These are phyloP conservation scores for Thamnaconus septentrionalis DNA, from an alignment of 2,113 vertebrate species.

Conservation along the genomic window DNA sequence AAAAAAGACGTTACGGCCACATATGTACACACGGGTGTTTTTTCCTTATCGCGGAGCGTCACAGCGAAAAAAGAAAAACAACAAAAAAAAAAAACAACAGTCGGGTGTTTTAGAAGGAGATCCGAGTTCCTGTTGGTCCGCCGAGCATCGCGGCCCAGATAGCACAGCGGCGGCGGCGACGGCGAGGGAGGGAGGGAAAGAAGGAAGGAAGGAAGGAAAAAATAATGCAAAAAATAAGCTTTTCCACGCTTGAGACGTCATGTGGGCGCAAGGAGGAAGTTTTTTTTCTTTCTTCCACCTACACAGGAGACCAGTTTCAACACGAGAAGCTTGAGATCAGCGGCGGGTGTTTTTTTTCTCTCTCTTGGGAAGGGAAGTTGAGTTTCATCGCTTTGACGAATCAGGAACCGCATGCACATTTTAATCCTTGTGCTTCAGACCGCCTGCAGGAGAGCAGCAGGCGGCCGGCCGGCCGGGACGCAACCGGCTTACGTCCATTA, in stretches of 20 bases:
- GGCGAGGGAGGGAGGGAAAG: not conserved
- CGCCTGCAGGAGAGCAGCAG: constrained; percentile 33
- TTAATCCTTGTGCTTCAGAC: constrained; percentile 62
- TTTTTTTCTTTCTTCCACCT: constrained; percentile 46
- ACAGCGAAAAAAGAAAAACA: constrained; percentile 51
- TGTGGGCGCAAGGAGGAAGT: constrained; percentile 55
- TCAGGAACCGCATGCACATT: constrained; percentile 55
- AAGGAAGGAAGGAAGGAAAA: not conserved
- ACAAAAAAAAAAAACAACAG: constrained; percentile 9
- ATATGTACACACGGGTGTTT: constrained; percentile 71
- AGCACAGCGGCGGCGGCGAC: constrained; percentile 1
- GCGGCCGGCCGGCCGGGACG: too few relatives aligned
- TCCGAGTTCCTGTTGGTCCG: constrained; percentile 61
- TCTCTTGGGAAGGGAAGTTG: not conserved
- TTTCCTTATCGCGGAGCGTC: constrained; percentile 52
- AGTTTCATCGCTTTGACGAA: constrained; percentile 35
- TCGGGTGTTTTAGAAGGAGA: constrained; percentile 56
- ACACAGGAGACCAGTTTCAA: constrained; percentile 48
- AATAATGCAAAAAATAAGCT: not conserved
- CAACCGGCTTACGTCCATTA: too few relatives aligned
- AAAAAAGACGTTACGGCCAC: constrained; percentile 63
- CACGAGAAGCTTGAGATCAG: constrained; percentile 32
- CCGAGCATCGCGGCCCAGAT: constrained; percentile 51
- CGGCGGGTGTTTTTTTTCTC: too few relatives aligned
- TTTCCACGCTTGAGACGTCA: constrained; percentile 50